Evolutionary conservation across 2,888 invertebrate genomes (phyloP).

Genomic region (Alloscopus bannaensis): DNA sequence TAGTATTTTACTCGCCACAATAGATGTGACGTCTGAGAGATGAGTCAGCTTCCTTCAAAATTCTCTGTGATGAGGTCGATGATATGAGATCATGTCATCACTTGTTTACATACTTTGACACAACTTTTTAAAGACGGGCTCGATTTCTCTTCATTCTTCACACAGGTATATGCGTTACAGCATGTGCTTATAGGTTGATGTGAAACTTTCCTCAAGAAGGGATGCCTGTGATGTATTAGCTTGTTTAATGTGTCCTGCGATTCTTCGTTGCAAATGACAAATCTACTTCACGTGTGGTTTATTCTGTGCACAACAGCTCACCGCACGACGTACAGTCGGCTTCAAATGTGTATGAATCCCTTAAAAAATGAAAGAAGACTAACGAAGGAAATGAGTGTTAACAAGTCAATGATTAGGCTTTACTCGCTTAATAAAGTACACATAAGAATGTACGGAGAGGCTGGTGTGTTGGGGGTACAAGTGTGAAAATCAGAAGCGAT

Average conservation of each 20-base stretch:
- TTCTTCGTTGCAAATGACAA: slow-evolving; percentile 10
- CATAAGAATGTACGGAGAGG: no score
- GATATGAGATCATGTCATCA: no score
- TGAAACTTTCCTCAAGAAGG: background rate
- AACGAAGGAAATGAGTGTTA: no score
- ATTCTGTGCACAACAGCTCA: background rate
- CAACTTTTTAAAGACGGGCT: no score
- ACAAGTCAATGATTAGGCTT: no score
- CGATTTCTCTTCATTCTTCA: slow-evolving; percentile 5
- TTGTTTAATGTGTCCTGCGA: background rate
- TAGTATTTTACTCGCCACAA: background rate
- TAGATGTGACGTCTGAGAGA: background rate
- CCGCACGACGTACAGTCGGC: background rate
- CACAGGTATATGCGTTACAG: no score
- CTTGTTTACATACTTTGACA: no score
- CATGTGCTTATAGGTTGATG: background rate
- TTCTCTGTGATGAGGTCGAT: background rate
- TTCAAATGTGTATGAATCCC: background rate
- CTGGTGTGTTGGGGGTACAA: no score
- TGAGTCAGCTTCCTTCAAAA: background rate
- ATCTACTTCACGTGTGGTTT: slow-evolving; percentile 47
- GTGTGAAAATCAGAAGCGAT: no score
- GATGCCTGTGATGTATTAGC: background rate
- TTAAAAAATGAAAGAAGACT: no score
- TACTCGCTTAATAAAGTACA: no score